Conservation (phyloP, 2,888 invertebrate genomes). For the Drosophila antonietae region DNA sequence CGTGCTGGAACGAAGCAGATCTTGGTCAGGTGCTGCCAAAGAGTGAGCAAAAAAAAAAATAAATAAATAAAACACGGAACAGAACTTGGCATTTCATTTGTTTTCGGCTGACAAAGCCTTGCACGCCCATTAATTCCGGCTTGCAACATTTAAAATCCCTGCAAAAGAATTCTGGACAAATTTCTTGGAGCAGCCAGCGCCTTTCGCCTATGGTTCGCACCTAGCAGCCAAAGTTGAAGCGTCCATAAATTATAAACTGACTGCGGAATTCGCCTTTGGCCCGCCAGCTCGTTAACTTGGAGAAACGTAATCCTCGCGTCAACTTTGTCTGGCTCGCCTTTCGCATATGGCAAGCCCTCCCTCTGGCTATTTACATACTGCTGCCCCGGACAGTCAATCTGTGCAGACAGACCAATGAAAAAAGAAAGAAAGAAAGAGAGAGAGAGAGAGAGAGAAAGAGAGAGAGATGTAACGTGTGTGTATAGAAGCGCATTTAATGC, state of each 20-base stretch:
- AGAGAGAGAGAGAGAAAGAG: neutral
- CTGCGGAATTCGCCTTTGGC: conserved; percentile 50
- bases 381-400: conserved; percentile 54
- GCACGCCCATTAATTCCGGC: conserved; percentile 45
- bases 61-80: neutral
- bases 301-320: conserved; percentile 56
- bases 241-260: conserved; percentile 72
- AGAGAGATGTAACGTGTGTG: neutral
- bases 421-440: neutral
- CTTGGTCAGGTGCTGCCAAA: conserved; percentile 38
- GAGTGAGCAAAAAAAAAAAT: neutral
- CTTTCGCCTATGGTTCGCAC: conserved; percentile 33
- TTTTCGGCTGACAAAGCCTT: conserved; percentile 31
- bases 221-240: conserved; percentile 53
- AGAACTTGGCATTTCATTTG: conserved; percentile 46
- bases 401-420: conserved; percentile 20
- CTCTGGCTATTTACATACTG: conserved; percentile 24
- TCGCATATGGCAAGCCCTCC: conserved; percentile 49
- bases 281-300: conserved; percentile 63
- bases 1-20: conserved; percentile 39
- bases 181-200: conserved; percentile 21
- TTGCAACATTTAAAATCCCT: conserved; percentile 48
- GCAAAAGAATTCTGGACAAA: conserved; percentile 42
- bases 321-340: conserved; percentile 37
- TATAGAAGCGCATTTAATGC: conserved; percentile 52